These are phyloP conservation scores for Schizaphis graminum DNA, from an alignment of 2,888 invertebrate genomes.

Conservation along the genomic window DNA sequence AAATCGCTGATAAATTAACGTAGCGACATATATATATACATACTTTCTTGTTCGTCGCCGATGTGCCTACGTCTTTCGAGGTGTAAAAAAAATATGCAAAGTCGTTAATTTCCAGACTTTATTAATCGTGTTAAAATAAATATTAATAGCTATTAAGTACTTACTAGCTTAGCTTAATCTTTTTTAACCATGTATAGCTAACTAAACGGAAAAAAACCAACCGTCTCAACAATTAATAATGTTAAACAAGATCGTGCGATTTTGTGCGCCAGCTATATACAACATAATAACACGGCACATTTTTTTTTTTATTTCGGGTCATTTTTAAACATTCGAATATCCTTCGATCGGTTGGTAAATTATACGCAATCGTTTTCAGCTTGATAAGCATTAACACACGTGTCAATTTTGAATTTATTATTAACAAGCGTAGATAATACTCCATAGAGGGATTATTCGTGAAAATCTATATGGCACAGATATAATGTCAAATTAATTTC, in stretches of 20 bases:
- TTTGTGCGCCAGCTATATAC: background rate
- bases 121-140: conserved; percentile 32
- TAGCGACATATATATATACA: background rate
- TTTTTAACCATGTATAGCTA: background rate
- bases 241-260: background rate
- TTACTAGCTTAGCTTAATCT: background rate
- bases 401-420: conserved; percentile 4
- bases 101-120: background rate
- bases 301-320: background rate
- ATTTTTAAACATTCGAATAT: background rate
- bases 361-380: background rate
- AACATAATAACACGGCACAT: background rate
- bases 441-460: background rate
- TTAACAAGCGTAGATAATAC: background rate
- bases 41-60: background rate
- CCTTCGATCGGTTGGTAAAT: background rate
- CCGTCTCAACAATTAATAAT: background rate
- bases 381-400: background rate
- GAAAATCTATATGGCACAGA: background rate
- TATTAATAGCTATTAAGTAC: background rate
- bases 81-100: background rate
- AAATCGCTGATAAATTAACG: background rate
- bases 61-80: background rate
- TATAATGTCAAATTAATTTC: background rate
- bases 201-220: background rate